phyloP scores from a whole-genome alignment of 2,888 invertebrate genomes.

The Andrena bicolor region DNA sequence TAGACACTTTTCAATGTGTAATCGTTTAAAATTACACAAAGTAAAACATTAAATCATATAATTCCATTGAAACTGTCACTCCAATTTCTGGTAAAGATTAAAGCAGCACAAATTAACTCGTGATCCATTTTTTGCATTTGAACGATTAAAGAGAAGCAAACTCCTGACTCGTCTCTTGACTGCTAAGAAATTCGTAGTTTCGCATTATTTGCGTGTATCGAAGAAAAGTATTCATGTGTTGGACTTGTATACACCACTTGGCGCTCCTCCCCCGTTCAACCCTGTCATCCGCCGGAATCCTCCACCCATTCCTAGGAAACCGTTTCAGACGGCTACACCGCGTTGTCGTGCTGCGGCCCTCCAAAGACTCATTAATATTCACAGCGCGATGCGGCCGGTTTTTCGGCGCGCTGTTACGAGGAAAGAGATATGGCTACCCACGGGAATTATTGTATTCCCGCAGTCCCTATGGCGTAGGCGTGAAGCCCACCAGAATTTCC shows the following conservation, averaged over 20 bases:
- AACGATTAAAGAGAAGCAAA: too few relatives aligned
- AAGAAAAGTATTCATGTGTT: constrained; percentile 74
- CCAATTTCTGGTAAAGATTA: too few relatives aligned
- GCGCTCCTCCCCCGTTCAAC: constrained; percentile 19
- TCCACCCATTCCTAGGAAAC: constrained; percentile 37
- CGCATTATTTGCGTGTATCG: neutral
- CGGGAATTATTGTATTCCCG: constrained; percentile 79
- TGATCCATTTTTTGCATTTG: too few relatives aligned
- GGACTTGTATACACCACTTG: constrained; percentile 65
- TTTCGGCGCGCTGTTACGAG: constrained; percentile 80
- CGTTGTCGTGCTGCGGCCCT: constrained; percentile 32
- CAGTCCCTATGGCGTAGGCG: constrained; percentile 63
- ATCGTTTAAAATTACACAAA: too few relatives aligned
- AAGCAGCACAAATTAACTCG: too few relatives aligned
- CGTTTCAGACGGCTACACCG: constrained; percentile 46
- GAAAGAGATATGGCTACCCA: constrained; percentile 81
- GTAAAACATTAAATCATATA: too few relatives aligned
- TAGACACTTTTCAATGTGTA: too few relatives aligned
- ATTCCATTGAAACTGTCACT: too few relatives aligned
- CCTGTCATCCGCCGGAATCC: constrained; percentile 47
- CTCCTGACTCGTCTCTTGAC: too few relatives aligned
- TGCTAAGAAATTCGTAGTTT: neutral
- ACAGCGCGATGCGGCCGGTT: constrained; percentile 79
- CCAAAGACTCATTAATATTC: constrained; percentile 81
- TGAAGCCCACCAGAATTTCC: constrained; percentile 39